These are phyloP conservation scores for Muschampia plurimacula DNA, from an alignment of 2,888 invertebrate species.

Conservation along the genomic window DNA sequence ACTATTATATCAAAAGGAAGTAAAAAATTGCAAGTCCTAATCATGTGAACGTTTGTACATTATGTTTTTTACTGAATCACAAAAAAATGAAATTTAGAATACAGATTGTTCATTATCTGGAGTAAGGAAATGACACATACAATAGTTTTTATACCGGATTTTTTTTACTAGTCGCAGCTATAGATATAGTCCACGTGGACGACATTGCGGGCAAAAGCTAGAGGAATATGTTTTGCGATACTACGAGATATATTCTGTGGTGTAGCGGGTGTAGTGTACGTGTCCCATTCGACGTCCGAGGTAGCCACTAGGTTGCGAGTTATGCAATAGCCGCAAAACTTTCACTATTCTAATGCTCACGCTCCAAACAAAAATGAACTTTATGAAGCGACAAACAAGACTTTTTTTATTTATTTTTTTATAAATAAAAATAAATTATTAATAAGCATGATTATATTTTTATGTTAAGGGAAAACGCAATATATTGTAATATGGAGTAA, in stretches of 20 bases:
- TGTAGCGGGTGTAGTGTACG: neutral
- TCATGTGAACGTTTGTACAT: too few species aligned
- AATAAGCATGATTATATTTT: conserved; percentile 2
- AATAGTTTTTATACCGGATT: too few species aligned
- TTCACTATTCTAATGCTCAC: conserved; percentile 65
- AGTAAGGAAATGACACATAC: too few species aligned
- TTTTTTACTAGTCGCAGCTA: too few species aligned
- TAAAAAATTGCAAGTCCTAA: too few species aligned
- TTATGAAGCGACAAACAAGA: conserved; percentile 42
- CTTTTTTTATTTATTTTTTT: conserved; percentile 2
- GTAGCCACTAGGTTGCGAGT: conserved; percentile 56
- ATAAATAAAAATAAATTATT: neutral
- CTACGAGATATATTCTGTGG: neutral
- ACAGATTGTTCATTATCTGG: too few species aligned
- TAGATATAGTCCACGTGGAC: too few species aligned
- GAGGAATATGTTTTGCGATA: neutral
- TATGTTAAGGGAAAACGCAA: neutral
- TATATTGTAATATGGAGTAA: neutral
- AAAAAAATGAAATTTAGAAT: too few species aligned
- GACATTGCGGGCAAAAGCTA: too few species aligned
- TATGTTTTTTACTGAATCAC: too few species aligned
- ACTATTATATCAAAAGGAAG: too few species aligned
- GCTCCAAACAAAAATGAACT: conserved; percentile 54
- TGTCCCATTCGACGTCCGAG: conserved; percentile 59
- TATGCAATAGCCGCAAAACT: conserved; percentile 73